Conservation (phyloP, 2,797 vertebrate species). For the Manis pentadactyla region DNA sequence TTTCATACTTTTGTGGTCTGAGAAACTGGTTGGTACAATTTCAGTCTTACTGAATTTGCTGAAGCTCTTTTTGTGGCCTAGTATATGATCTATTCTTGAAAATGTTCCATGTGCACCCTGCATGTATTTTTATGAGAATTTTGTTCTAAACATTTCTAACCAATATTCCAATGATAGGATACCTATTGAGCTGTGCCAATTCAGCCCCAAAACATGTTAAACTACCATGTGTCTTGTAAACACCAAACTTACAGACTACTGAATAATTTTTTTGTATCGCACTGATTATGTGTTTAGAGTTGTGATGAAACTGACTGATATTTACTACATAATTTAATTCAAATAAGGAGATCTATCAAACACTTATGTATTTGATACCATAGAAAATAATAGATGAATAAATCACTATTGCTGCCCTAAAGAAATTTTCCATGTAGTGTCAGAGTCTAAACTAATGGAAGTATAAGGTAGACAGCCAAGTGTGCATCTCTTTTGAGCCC, state of each 20-base stretch:
- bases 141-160: neutral
- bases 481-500: neutral
- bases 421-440: neutral
- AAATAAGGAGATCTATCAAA: neutral
- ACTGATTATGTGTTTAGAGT: neutral
- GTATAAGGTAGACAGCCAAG: neutral
- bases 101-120: too few species aligned
- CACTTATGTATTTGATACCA: neutral
- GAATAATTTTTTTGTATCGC: neutral
- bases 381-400: neutral
- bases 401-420: neutral
- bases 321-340: neutral
- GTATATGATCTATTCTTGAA: too few species aligned
- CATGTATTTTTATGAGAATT: constrained; percentile 1
- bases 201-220: neutral
- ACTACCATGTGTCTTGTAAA: constrained; percentile 14
- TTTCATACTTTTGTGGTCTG: too few species aligned
- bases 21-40: too few species aligned
- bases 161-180: neutral
- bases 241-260: neutral
- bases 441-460: neutral
- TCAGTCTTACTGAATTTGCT: too few species aligned
- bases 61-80: too few species aligned
- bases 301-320: neutral
- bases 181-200: neutral